Evolutionary conservation across 1,140 invertebrate species (phyloP).

Genomic region (Drosophila kohkoa): DNA sequence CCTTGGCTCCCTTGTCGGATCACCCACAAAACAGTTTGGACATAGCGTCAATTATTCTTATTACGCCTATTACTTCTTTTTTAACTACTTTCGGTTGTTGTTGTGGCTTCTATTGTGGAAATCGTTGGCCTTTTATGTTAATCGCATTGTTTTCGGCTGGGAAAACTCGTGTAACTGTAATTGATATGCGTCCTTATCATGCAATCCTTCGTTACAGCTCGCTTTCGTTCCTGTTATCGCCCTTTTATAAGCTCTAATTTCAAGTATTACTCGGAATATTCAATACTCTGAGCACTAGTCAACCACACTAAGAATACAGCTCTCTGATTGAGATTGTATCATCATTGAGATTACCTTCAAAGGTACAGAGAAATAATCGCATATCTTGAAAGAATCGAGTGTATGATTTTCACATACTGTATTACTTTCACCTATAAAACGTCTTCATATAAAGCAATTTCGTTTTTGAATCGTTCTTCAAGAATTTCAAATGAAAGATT

Average conservation of each 20-base stretch:
- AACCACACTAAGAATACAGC: no score
- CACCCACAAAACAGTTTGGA: constrained; percentile 37
- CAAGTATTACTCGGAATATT: constrained; percentile 6
- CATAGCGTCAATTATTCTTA: constrained; percentile 78
- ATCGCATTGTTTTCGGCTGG: constrained; percentile 62
- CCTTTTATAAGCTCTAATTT: constrained; percentile 30
- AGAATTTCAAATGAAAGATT: no score
- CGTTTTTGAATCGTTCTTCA: no score
- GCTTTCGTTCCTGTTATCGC: constrained; percentile 49
- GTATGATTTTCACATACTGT: no score
- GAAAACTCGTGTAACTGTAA: constrained; percentile 78
- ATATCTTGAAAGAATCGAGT: no score
- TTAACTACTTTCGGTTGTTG: constrained; percentile 72
- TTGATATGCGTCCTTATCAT: constrained; percentile 82
- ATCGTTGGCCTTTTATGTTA: constrained; percentile 80
- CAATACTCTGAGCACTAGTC: background rate
- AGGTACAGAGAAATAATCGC: no score
- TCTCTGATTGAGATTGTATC: no score
- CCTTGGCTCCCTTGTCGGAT: background rate
- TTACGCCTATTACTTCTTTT: constrained; percentile 78
- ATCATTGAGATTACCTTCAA: no score
- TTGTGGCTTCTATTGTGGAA: constrained; percentile 46
- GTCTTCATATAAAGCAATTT: no score
- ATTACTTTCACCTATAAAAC: no score
- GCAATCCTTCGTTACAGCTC: constrained; percentile 67